Percentiles rank a stretch among this genome's conserved stretches.
These are phyloP conservation scores for Proisotoma minuta DNA, from an alignment of 2,888 invertebrate genomes.

Conservation along the genomic window DNA sequence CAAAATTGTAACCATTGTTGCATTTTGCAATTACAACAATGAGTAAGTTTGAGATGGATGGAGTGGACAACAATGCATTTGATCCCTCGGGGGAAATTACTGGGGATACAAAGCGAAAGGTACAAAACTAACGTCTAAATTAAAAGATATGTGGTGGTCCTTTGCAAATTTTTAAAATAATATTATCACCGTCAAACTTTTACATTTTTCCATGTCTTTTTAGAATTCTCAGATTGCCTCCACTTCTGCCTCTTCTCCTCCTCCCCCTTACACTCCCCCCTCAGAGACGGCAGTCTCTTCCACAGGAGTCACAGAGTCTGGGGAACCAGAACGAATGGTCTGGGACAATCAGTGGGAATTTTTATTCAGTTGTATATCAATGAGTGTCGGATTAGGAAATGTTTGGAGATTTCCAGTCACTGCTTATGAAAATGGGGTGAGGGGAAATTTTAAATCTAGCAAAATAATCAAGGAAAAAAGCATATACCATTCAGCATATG, in stretches of 20 bases:
- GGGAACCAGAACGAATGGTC: slow-evolving; percentile 42
- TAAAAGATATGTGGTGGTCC: no score
- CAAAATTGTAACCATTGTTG: no score
- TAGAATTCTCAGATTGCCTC: background rate
- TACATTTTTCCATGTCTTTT: no score
- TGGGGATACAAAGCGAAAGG: background rate
- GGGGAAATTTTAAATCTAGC: no score
- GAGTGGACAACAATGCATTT: background rate
- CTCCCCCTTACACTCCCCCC: background rate
- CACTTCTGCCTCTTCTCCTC: background rate
- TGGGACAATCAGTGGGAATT: slow-evolving; percentile 63
- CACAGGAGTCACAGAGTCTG: no score
- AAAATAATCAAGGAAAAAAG: no score
- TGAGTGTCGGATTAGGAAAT: slow-evolving; percentile 64
- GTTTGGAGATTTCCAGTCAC: slow-evolving; percentile 59
- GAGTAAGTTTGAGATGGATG: background rate
- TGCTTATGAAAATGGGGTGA: slow-evolving; percentile 6
- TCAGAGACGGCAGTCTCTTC: background rate
- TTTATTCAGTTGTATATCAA: slow-evolving; percentile 65
- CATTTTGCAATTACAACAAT: no score
- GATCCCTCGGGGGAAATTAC: background rate
- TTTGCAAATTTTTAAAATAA: no score
- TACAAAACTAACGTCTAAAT: no score
- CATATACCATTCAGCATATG: no score
- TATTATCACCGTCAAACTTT: no score